Evolutionary conservation across 2,888 invertebrate genomes (phyloP).

Genomic region (Euproctis similis): DNA sequence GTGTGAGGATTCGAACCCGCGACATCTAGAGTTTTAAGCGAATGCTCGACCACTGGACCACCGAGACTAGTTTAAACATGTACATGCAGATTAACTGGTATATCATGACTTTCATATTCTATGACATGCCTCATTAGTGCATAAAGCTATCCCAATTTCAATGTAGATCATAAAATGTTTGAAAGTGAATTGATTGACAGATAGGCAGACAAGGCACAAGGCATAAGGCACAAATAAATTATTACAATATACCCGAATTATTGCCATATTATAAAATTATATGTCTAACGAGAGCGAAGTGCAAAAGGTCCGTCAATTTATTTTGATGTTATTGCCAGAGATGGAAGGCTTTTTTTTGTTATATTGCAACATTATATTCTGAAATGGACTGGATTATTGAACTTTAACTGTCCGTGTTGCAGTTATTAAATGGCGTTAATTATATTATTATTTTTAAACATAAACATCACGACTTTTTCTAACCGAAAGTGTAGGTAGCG

Average conservation of each 20-base stretch:
- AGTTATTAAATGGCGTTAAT: neutral
- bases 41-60: too few relatives aligned
- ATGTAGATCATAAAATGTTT: conserved; percentile 58
- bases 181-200: conserved; percentile 69
- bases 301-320: conserved; percentile 66
- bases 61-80: too few relatives aligned
- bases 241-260: conserved; percentile 52
- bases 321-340: conserved; percentile 66
- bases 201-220: too few relatives aligned
- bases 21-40: too few relatives aligned
- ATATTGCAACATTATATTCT: conserved; percentile 40
- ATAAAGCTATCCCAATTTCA: conserved; percentile 18
- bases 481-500: too few relatives aligned
- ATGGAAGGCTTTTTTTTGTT: conserved; percentile 35
- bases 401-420: neutral
- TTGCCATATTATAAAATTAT: conserved; percentile 61
- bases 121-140: too few relatives aligned
- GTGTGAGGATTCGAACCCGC: too few relatives aligned
- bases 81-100: too few relatives aligned
- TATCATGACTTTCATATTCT: too few relatives aligned
- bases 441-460: too few relatives aligned
- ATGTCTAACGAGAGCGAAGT: conserved; percentile 50
- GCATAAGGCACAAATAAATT: conserved; percentile 60
- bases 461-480: too few relatives aligned
- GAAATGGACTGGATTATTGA: conserved; percentile 11